Evolutionary conservation across 2,797 vertebrate genomes (phyloP), one percentile per base, ranked within the genome.

Genomic region (Sylvilagus floridanus): DNA sequence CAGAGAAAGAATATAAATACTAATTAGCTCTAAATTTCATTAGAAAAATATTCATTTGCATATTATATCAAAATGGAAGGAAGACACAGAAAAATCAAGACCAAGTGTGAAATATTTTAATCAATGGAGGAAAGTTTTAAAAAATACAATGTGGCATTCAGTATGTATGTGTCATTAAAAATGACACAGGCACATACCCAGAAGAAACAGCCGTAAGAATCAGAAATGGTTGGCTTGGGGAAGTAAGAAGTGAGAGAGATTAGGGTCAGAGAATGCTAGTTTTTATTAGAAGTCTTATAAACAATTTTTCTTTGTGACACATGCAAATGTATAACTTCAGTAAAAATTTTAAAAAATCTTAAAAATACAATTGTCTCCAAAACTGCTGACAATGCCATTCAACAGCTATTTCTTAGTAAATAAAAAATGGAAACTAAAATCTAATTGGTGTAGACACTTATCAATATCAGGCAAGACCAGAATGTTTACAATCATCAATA

Each of bases 351-450:
- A 9, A 65, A 85, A 85, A 88, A 91, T 88, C 72, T 54, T 17
- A 85, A 81, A 88, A 84, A 93, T 60, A 54, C 60, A 24, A 91
- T 77, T 76, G 73, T 66, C 13, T 86, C 14, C 50, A 35, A 86
- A 92, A 84, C 24, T 83, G 22, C 60, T 82, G 30, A 93, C 83
- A 86, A 87, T 11, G 30, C 21, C 66, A 63, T 85, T 32, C 32
- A 95, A 26, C 13, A 72, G 11, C 71, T 78, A 88, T 79, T 57
- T 86, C 65, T 78, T 91, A 79, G 60, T 30, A 95, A 92, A 88
- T 91, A 47, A 83, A 9, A 92, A 89, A 73, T 35, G 65, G 83
- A 90, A 35, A 16, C n/a, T 84, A 30, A 84, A 78, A 5, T 90
- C 32, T 77, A 91, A 69, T 78, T 90, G 54, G 12, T 75, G 5